Conservation (phyloP, 2,888 invertebrate genomes). For the Cantharis rustica region DNA sequence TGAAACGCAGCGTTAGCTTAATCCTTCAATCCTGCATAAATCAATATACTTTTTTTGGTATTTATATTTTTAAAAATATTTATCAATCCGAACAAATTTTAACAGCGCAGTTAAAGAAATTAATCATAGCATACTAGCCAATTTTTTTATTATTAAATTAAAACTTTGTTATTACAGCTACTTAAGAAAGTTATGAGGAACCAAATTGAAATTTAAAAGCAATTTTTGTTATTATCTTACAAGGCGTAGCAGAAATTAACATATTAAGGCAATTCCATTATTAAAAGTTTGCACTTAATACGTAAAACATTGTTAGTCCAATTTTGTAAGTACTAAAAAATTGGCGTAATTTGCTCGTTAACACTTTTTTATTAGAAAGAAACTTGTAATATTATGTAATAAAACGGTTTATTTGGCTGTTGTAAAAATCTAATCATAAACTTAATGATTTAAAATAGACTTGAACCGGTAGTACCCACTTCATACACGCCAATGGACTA, state of each 20-base stretch:
- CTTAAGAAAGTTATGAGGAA: not conserved
- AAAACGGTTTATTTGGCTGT: not conserved
- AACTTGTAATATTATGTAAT: not conserved
- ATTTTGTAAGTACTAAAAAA: not conserved
- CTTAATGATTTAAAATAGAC: not conserved
- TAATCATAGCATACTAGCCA: not conserved
- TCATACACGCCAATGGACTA: not conserved
- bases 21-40: not conserved
- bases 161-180: not conserved
- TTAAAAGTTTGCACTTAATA: conserved; percentile 4
- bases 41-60: not conserved
- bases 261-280: conserved; percentile 11
- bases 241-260: conserved; percentile 6
- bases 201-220: not conserved
- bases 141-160: not conserved
- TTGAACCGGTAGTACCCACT: not conserved
- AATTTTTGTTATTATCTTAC: conserved; percentile 10
- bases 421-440: not conserved
- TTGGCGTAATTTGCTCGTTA: not conserved
- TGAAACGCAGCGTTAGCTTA: not conserved
- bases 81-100: not conserved
- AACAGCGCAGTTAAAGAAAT: not conserved
- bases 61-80: not conserved
- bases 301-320: conserved; percentile 3
- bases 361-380: not conserved